Conservation (phyloP, 2,888 invertebrate species). For the Yponomeuta malinellus region DNA sequence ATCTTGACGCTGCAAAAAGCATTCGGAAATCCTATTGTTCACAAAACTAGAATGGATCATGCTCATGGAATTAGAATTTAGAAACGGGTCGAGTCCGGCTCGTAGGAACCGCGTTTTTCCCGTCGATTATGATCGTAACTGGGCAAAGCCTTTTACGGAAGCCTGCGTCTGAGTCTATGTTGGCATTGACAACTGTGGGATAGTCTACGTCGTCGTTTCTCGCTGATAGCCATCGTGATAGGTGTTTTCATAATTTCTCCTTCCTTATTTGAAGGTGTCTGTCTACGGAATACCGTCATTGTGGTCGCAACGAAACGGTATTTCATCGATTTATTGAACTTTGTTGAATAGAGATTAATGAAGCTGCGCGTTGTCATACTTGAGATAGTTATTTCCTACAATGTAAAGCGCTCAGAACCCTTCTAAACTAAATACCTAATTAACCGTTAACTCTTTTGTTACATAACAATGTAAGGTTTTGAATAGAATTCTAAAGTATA, state of each 20-base stretch:
- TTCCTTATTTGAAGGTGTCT: slow-evolving; percentile 37
- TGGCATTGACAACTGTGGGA: slow-evolving; percentile 70
- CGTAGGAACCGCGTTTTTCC: slow-evolving; percentile 61
- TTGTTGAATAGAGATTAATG: slow-evolving; percentile 1
- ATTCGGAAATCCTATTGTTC: background rate
- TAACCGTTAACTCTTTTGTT: background rate
- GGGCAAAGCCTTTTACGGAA: slow-evolving; percentile 62
- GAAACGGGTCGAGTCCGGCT: slow-evolving; percentile 69
- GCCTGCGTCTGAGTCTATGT: slow-evolving; percentile 47
- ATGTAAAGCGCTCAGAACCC: background rate
- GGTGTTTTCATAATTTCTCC: slow-evolving; percentile 61
- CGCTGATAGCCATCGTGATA: slow-evolving; percentile 56
- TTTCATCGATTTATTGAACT: slow-evolving; percentile 2
- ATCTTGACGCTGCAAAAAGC: background rate
- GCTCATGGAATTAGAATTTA: background rate
- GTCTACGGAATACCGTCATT: slow-evolving; percentile 23
- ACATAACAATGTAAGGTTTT: background rate
- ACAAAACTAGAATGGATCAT: slow-evolving; percentile 1
- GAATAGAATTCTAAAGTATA: background rate
- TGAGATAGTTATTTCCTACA: background rate
- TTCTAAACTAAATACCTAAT: background rate
- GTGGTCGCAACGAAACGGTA: background rate
- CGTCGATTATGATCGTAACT: slow-evolving; percentile 58
- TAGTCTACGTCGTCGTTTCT: slow-evolving; percentile 48
- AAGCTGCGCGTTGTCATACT: background rate